These are phyloP conservation scores for Myrmophylax atrothorax DNA, from an alignment of 2,113 vertebrate species.

Conservation along the genomic window DNA sequence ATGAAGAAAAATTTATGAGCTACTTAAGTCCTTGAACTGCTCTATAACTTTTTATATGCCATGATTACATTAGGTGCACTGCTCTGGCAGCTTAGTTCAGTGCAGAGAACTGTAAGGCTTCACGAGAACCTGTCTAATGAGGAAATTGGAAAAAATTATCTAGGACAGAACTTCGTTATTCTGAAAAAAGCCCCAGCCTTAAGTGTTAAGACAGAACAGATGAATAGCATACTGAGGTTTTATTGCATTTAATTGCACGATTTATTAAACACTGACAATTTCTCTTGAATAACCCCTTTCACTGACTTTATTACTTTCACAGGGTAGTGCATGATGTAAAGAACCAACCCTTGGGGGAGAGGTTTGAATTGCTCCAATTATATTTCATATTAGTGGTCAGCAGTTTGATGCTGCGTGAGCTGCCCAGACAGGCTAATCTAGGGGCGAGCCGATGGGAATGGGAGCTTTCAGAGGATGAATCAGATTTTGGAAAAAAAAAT, in stretches of 20 bases:
- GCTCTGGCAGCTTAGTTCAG: not conserved
- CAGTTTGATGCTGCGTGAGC: not conserved
- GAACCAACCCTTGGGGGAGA: constrained; percentile 41
- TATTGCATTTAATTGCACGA: constrained; percentile 65
- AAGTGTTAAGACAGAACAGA: constrained; percentile 60
- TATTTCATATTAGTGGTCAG: constrained; percentile 62
- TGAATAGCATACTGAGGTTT: constrained; percentile 54
- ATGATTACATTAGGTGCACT: not conserved
- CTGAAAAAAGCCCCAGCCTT: constrained; percentile 38
- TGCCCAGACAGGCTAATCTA: constrained; percentile 52
- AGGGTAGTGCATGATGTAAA: constrained; percentile 56
- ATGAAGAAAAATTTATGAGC: constrained; percentile 44
- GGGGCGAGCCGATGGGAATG: not conserved
- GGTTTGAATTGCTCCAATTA: constrained; percentile 64
- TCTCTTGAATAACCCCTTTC: constrained; percentile 69
- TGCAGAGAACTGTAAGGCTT: not conserved
- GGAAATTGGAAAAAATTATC: constrained; percentile 57
- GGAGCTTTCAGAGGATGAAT: constrained; percentile 31
- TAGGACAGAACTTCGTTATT: constrained; percentile 61
- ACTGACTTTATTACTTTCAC: constrained; percentile 66
- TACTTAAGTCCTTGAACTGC: constrained; percentile 30
- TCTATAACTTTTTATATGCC: constrained; percentile 38
- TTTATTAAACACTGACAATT: constrained; percentile 67
- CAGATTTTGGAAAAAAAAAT: not conserved
- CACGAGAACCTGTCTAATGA: constrained; percentile 37